These are phyloP conservation scores for Morpho helenor DNA, from an alignment of 2,888 invertebrate species.

Conservation along the genomic window DNA sequence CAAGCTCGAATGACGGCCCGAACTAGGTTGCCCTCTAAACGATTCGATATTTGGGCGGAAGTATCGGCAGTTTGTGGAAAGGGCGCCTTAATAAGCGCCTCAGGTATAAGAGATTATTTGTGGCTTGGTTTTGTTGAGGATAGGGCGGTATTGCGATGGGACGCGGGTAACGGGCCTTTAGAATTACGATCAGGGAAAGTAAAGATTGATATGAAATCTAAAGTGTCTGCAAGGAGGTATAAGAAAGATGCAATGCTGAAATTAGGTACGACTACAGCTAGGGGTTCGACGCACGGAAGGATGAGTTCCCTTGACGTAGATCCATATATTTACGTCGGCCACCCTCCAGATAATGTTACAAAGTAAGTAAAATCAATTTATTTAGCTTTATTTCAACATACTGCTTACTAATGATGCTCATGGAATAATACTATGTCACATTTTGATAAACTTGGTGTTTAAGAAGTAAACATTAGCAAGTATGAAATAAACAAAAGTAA, in stretches of 20 bases:
- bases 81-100: conserved; percentile 61
- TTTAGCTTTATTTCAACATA: not conserved
- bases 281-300: conserved; percentile 58
- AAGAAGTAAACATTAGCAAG: too few species aligned
- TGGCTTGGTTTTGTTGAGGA: conserved; percentile 66
- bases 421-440: too few species aligned
- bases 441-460: too few species aligned
- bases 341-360: conserved; percentile 63
- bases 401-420: not conserved
- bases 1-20: conserved; percentile 57
- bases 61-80: conserved; percentile 62
- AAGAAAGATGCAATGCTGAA: conserved; percentile 66
- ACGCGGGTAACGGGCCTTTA: conserved; percentile 62
- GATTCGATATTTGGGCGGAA: conserved; percentile 71
- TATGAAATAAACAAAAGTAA: too few species aligned
- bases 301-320: conserved; percentile 69
- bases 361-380: conserved; percentile 41
- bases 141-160: conserved; percentile 59
- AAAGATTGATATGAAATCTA: conserved; percentile 55
- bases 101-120: conserved; percentile 65
- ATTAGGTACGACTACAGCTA: conserved; percentile 50
- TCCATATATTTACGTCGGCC: conserved; percentile 62
- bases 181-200: conserved; percentile 59
- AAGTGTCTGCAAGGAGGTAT: conserved; percentile 62
- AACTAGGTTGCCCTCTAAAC: conserved; percentile 58